Evolutionary conservation across 2,113 vertebrate species (phyloP), one percentile per base, ranked within the genome.

Genomic region (Pavo muticus): DNA sequence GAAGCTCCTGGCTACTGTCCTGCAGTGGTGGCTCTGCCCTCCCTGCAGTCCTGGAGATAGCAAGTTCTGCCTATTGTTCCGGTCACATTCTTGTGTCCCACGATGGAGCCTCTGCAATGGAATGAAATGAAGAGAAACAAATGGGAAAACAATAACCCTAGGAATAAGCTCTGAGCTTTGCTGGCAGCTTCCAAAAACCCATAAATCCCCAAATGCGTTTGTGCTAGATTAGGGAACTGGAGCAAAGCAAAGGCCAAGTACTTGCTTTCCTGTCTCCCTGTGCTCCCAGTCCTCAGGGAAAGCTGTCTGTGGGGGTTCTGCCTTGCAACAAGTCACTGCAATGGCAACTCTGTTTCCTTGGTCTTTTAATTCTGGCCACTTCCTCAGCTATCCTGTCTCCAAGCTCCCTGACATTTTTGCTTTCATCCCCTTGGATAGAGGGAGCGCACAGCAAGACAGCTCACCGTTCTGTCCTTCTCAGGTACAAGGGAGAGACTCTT

Each of bases 81-180:
- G 79, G 89, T 91, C 93, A 93, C 95, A 96, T 96, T 95, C 94
- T 73, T 95, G 35, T 94, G 85, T 91, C 93, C 79, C 96, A 90
- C 10, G 83, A 84, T 89, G 93, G 85, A 93, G 96, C 86, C 96
- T 92, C 94, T 68, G 84, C 64, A 91, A 84, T 96, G 90, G 94
- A 95, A 91, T 77, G 71, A 96, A 93, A 88, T 95, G 91, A 97
- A 95, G 91, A 97, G 90, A 96, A 96, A 93, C 95, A 96, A 95
- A 96, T 94, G 91, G 94, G 84, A 92, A 97, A 96, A 91, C 94
- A 93, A 93, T 94, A 95, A 95, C 85, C 45, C 88, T 84, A 95
- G 88, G 59, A 96, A 88, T 35, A 24, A 90, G 69, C 88, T 75
- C 68, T 92, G 75, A 88, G 91, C 61, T 91, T 91, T 88, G 74